Percentiles rank a stretch among this genome's conserved stretches.
phyloP scores from a whole-genome alignment of 1,140 invertebrate genomes.

The Brachionus calyciflorus region DNA sequence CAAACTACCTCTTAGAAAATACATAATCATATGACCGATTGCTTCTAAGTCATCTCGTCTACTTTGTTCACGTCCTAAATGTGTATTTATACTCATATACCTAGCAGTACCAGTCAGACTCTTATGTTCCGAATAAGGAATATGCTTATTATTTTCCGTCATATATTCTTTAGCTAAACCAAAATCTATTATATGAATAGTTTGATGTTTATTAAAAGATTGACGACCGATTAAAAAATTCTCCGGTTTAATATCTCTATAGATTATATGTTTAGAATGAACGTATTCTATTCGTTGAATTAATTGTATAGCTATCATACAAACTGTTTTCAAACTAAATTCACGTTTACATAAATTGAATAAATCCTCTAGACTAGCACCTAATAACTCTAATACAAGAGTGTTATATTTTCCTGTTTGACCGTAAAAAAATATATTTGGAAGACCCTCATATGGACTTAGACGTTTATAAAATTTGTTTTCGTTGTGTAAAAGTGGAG shows the following conservation, averaged over 20 bases:
- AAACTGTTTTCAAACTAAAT: constrained; percentile 49
- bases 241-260: constrained; percentile 47
- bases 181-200: constrained; percentile 47
- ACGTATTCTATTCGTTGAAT: constrained; percentile 48
- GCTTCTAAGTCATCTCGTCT: constrained; percentile 97
- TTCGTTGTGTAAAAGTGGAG: constrained; percentile 1
- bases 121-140: constrained; percentile 44
- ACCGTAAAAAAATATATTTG: constrained; percentile 48
- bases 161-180: constrained; percentile 45
- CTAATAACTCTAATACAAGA: constrained; percentile 51
- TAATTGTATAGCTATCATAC: constrained; percentile 47
- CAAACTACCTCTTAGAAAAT: constrained; percentile 47
- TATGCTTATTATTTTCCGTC: constrained; percentile 29
- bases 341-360: constrained; percentile 50
- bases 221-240: constrained; percentile 46
- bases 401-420: constrained; percentile 59
- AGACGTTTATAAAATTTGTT: constrained; percentile 24
- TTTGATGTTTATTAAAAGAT: constrained; percentile 11
- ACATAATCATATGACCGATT: constrained; percentile 98
- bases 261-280: constrained; percentile 48
- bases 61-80: constrained; percentile 78
- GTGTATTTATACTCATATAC: constrained; percentile 45
- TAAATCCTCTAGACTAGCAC: constrained; percentile 50
- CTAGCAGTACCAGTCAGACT: constrained; percentile 43
- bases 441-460: constrained; percentile 57